phyloP scores from a whole-genome alignment of 2,797 vertebrate species.

The Takifugu ocellatus region DNA sequence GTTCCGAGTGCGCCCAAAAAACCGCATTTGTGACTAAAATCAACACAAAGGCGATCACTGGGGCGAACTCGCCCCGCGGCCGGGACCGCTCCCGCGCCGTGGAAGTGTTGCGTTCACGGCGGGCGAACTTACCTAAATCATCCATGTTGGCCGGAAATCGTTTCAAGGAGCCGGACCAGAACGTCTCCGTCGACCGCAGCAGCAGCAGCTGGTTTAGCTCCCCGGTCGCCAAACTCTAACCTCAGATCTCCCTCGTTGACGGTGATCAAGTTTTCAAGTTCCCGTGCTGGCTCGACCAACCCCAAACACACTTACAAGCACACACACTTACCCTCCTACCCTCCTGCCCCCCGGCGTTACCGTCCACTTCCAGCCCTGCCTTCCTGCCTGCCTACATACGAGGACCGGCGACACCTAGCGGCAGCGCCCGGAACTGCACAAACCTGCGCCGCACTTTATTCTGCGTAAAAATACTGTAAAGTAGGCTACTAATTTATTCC shows the following conservation, averaged over 20 bases:
- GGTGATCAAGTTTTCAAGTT: constrained; percentile 69
- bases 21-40: not conserved
- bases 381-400: constrained; percentile 22
- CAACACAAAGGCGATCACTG: not conserved
- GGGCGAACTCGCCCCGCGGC: not conserved
- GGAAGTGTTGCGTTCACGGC: constrained; percentile 35
- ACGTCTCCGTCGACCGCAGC: constrained; percentile 35
- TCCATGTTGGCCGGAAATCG: constrained; percentile 75
- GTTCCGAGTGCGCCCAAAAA: not conserved
- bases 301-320: constrained; percentile 33
- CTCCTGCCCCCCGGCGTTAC: constrained; percentile 37
- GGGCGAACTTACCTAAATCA: constrained; percentile 75
- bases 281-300: constrained; percentile 45
- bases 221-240: constrained; percentile 2
- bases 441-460: no score
- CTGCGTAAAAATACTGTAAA: no score
- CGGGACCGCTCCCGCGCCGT: not conserved
- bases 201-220: constrained; percentile 16
- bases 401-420: constrained; percentile 39
- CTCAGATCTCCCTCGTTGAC: constrained; percentile 21
- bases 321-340: constrained; percentile 30
- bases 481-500: no score
- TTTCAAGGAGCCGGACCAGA: constrained; percentile 48
- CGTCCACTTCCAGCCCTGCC: constrained; percentile 39
- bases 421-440: not conserved